phyloP scores from a whole-genome alignment of 2,888 invertebrate species.

The Apamea monoglypha region DNA sequence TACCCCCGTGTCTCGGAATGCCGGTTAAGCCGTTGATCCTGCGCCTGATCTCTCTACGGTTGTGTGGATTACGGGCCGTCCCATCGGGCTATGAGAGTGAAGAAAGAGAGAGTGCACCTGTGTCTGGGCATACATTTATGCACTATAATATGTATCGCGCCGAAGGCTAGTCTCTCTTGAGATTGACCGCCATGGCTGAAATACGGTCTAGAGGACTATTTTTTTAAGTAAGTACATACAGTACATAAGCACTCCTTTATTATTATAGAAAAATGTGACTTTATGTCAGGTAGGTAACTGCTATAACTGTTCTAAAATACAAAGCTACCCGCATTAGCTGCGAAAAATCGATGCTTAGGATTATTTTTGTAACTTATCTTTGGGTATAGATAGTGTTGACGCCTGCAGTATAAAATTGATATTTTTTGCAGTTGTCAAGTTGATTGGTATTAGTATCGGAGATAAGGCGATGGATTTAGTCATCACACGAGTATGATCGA shows the following conservation, averaged over 20 bases:
- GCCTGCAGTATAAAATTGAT: conserved; percentile 11
- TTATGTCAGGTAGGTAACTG: background rate
- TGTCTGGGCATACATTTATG: no score
- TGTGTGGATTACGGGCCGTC: no score
- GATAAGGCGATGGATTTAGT: conserved; percentile 29
- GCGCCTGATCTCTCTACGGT: no score
- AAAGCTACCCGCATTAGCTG: conserved; percentile 7
- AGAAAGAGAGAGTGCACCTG: no score
- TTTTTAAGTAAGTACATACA: background rate
- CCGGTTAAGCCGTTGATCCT: no score
- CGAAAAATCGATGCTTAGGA: conserved; percentile 20
- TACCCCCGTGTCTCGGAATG: no score
- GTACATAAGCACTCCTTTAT: background rate
- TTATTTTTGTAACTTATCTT: conserved; percentile 35
- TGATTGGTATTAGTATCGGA: conserved; percentile 32
- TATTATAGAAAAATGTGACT: background rate
- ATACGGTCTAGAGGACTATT: no score
- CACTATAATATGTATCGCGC: no score
- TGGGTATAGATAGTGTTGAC: conserved; percentile 7
- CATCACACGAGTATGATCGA: conserved; percentile 28
- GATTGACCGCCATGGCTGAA: no score
- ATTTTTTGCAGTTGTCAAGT: conserved; percentile 34
- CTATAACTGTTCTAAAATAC: background rate
- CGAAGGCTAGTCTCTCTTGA: no score
- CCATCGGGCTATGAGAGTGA: no score